Percentiles rank a stretch among this genome's conserved stretches.
Conservation (phyloP, 2,113 vertebrate species). For the Nettapus auritus region DNA sequence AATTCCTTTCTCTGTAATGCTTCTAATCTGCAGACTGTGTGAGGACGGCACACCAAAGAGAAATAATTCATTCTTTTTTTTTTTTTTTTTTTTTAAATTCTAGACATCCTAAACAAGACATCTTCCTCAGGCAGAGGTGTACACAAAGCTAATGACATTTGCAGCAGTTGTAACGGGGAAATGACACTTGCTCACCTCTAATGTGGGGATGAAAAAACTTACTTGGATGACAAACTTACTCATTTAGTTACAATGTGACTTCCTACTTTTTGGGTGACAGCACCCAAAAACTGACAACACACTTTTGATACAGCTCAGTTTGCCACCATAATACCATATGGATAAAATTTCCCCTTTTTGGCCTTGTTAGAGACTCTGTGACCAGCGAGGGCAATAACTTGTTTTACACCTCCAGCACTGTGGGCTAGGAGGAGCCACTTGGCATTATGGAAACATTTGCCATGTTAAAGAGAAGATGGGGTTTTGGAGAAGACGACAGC, state of each 20-base stretch:
- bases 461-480: background rate
- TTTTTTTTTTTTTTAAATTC: background rate
- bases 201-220: background rate
- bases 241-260: background rate
- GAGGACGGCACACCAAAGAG: background rate
- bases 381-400: fast-evolving
- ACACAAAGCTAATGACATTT: background rate
- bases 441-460: background rate
- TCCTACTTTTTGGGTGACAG: background rate
- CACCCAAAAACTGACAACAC: background rate
- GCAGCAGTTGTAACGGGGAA: background rate
- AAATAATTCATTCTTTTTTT: background rate
- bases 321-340: background rate
- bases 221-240: background rate
- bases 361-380: background rate
- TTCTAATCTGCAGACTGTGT: background rate
- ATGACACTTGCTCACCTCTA: background rate
- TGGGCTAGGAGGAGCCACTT: background rate
- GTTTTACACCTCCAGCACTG: background rate
- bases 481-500: background rate
- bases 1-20: background rate
- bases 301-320: background rate
- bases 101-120: background rate
- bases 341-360: background rate
- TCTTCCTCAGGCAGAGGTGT: background rate